Conservation (phyloP, 2,888 invertebrate species). For the Dicycla oo region DNA sequence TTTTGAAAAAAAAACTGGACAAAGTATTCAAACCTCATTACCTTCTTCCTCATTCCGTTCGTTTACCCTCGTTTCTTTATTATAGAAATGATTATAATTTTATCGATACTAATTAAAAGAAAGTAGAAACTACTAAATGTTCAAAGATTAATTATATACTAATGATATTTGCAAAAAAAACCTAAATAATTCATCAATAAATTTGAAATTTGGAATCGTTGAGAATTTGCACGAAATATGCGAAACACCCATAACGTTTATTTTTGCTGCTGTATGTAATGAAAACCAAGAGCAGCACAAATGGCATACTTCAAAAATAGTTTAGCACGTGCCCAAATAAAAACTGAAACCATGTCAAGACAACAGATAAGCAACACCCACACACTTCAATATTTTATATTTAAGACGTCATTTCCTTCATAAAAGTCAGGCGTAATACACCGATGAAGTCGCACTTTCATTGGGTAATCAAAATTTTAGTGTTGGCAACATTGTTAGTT, state of each 20-base stretch:
- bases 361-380: slow-evolving; percentile 13
- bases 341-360: slow-evolving; percentile 10
- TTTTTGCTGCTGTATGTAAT: background rate
- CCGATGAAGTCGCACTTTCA: slow-evolving; percentile 40
- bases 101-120: too few species aligned
- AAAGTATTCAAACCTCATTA: too few species aligned
- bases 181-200: too few species aligned
- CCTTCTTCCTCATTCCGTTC: too few species aligned
- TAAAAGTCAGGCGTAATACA: slow-evolving; percentile 22
- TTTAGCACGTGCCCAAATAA: background rate
- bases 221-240: too few species aligned
- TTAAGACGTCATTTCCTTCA: background rate
- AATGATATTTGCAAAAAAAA: too few species aligned
- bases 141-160: too few species aligned
- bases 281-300: background rate
- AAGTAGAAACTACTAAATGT: too few species aligned
- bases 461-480: slow-evolving; percentile 48
- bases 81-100: too few species aligned
- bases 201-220: too few species aligned
- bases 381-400: slow-evolving; percentile 25
- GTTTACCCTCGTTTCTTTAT: too few species aligned
- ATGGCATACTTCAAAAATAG: background rate
- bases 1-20: too few species aligned
- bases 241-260: accelerated
- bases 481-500: slow-evolving; percentile 55